A percentile compares a stretch with the other conserved stretches of the same genome.
These are phyloP conservation scores for Macquaria australasica DNA, from an alignment of 2,113 vertebrate genomes.

Conservation along the genomic window DNA sequence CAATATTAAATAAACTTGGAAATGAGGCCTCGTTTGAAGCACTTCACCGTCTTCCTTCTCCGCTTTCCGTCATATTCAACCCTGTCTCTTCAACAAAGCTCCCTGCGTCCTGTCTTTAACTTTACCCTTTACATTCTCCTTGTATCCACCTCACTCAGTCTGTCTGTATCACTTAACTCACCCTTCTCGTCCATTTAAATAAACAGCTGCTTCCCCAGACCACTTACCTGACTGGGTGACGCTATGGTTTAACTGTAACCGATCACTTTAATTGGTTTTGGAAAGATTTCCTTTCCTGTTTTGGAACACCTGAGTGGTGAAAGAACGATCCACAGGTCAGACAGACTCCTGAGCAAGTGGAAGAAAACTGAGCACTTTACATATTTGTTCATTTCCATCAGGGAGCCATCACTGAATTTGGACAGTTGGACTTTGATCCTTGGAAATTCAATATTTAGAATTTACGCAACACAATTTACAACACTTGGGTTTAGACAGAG, in stretches of 20 bases:
- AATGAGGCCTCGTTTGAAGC: conserved; percentile 39
- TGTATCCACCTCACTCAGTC: conserved; percentile 3
- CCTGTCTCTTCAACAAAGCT: neutral
- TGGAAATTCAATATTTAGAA: conserved; percentile 50
- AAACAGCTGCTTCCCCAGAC: conserved; percentile 35
- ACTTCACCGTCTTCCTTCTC: neutral
- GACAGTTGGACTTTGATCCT: conserved; percentile 48
- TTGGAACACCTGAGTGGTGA: conserved; percentile 40
- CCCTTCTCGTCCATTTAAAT: conserved; percentile 35
- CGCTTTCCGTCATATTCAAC: conserved; percentile 24
- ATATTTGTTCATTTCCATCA: conserved; percentile 45
- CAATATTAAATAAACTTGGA: conserved; percentile 56
- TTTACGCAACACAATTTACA: conserved; percentile 39
- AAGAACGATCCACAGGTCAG: conserved; percentile 9
- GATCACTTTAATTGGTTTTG: conserved; percentile 65
- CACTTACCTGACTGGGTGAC: conserved; percentile 34
- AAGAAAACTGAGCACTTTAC: conserved; percentile 36
- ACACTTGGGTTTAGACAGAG: conserved; percentile 17
- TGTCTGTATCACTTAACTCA: conserved; percentile 27
- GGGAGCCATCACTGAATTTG: conserved; percentile 20
- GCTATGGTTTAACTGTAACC: conserved; percentile 45
- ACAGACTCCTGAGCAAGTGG: conserved; percentile 12
- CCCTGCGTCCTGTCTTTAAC: conserved; percentile 17
- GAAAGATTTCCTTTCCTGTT: conserved; percentile 54
- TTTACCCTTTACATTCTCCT: conserved; percentile 7